phyloP scores from a whole-genome alignment of 2,888 invertebrate species.

The Rhodophaea formosa region DNA sequence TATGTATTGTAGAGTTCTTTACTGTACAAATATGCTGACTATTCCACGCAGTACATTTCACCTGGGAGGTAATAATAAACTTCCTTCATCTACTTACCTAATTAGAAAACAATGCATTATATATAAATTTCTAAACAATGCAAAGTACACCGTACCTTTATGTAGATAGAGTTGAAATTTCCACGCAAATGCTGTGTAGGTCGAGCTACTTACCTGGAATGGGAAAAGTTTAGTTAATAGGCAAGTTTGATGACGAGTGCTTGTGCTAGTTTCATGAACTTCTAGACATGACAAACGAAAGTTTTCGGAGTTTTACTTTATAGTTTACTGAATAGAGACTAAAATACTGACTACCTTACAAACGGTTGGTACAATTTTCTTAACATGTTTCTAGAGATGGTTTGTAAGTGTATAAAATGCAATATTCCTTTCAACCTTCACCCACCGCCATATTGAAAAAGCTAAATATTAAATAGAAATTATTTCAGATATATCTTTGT shows the following conservation, averaged over 20 bases:
- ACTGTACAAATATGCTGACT: neutral
- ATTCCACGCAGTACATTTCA: neutral
- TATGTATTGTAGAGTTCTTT: no score
- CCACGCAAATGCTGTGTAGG: neutral
- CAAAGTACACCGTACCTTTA: neutral
- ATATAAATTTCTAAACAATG: neutral
- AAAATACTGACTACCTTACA: no score
- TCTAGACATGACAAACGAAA: neutral
- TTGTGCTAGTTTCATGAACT: neutral
- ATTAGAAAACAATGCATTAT: constrained; percentile 4
- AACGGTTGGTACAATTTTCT: no score
- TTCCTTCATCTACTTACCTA: neutral
- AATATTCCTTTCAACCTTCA: no score
- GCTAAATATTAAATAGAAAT: no score
- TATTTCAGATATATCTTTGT: no score
- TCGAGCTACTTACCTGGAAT: constrained; percentile 35
- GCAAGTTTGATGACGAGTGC: constrained; percentile 1
- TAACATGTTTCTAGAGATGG: no score
- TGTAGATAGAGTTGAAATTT: neutral
- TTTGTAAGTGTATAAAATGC: no score
- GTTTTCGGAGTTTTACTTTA: neutral
- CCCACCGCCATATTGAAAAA: no score
- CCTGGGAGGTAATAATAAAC: neutral
- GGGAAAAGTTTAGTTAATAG: constrained; percentile 33
- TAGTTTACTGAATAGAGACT: no score